Conservation (phyloP, 2,888 invertebrate genomes). For the Pemphredon lugubris region DNA sequence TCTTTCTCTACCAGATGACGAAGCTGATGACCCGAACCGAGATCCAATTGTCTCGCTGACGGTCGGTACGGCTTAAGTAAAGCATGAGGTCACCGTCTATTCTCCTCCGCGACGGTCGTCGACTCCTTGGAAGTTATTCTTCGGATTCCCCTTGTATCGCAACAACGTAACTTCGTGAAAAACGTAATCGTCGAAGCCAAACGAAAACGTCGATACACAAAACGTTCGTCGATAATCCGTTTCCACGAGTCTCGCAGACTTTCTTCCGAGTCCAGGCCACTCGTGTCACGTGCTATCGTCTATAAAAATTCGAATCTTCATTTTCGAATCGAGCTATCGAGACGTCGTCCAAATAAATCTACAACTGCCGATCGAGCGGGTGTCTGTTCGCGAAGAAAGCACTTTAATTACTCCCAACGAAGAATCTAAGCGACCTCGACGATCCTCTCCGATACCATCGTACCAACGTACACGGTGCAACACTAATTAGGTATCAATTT, state of each 20-base stretch:
- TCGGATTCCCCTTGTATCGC: slow-evolving; percentile 21
- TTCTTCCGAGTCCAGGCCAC: neutral
- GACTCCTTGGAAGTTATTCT: slow-evolving; percentile 67
- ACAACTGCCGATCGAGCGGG: no score
- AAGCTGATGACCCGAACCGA: slow-evolving; percentile 65
- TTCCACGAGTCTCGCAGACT: neutral
- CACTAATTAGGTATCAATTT: no score
- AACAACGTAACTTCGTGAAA: neutral
- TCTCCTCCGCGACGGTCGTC: slow-evolving; percentile 70
- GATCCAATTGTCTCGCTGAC: slow-evolving; percentile 72
- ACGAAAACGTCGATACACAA: neutral
- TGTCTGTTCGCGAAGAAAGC: slow-evolving; percentile 21
- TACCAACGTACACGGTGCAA: no score
- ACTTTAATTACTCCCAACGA: slow-evolving; percentile 11
- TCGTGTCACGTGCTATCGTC: no score
- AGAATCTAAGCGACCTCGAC: no score
- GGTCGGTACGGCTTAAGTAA: slow-evolving; percentile 70
- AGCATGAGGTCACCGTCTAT: slow-evolving; percentile 77
- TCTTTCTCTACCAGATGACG: slow-evolving; percentile 50
- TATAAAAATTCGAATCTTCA: no score
- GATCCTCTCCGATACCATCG: no score
- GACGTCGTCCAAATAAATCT: no score
- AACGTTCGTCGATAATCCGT: neutral
- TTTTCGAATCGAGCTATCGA: no score
- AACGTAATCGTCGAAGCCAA: no score